phyloP scores from a whole-genome alignment of 2,113 vertebrate genomes.

The Neotragus moschatus region DNA sequence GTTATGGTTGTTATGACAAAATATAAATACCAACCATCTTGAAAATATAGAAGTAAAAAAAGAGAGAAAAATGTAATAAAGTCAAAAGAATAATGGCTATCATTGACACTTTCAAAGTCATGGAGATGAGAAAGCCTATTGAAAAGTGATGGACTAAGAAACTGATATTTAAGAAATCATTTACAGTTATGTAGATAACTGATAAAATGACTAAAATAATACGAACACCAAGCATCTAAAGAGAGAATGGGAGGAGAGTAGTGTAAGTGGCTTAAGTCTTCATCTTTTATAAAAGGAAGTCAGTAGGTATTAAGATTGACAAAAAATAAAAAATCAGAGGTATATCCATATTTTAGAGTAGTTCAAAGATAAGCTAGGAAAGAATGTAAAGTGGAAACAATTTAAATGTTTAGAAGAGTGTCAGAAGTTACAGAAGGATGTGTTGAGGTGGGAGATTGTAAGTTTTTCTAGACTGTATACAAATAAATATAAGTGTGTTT shows the following conservation, averaged over 20 bases:
- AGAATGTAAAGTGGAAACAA: not conserved
- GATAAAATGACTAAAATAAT: not conserved
- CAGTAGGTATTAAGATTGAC: not conserved
- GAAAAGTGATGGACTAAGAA: not conserved
- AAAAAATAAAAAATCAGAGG: not conserved
- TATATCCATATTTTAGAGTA: not conserved
- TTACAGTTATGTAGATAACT: not conserved
- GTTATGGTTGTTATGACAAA: not conserved
- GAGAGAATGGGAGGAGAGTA: not conserved
- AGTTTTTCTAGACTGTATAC: not conserved
- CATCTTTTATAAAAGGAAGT: not conserved
- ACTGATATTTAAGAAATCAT: not conserved
- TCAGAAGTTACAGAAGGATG: not conserved
- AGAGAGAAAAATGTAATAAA: not conserved
- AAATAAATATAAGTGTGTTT: not conserved
- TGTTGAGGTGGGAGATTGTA: not conserved
- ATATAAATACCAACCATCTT: not conserved
- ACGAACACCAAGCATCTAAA: not conserved
- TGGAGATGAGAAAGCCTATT: not conserved
- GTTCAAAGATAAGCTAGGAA: not conserved
- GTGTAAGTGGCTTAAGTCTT: not conserved
- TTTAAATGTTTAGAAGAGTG: not conserved
- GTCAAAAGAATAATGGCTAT: not conserved
- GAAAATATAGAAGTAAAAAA: not conserved
- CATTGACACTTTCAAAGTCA: not conserved